Conservation (phyloP, 2,797 vertebrate genomes). For the Orientallactaga sibirica region DNA sequence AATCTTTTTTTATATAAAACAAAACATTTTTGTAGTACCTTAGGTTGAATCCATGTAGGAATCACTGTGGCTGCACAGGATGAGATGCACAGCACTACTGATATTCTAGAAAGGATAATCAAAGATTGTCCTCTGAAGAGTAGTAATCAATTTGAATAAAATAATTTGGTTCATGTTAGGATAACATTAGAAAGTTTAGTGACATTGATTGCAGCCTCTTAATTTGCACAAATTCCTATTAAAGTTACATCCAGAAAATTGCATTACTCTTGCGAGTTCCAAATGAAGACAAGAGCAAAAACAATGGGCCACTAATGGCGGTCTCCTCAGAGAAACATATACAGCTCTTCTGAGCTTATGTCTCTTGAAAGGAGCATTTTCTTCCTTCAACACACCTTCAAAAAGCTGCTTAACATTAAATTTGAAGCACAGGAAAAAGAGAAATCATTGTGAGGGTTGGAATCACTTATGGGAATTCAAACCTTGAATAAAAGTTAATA, state of each 20-base stretch:
- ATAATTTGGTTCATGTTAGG: not conserved
- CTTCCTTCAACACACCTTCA: not conserved
- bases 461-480: slow-evolving; percentile 33
- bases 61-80: not conserved
- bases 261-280: not conserved
- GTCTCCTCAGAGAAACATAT: not conserved
- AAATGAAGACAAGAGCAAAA: not conserved
- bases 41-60: not conserved
- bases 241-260: not conserved
- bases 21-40: not conserved
- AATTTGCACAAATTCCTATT: not conserved
- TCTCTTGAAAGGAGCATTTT: not conserved
- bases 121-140: not conserved
- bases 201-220: not conserved
- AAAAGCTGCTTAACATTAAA: slow-evolving; percentile 19
- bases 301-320: not conserved
- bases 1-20: not conserved
- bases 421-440: not conserved
- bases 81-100: not conserved
- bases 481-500: not conserved
- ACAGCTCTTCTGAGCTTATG: not conserved
- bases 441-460: not conserved
- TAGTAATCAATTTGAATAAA: not conserved
- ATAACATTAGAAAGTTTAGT: not conserved
- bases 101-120: not conserved